phyloP scores from a whole-genome alignment of 2,888 invertebrate genomes.

The Meta bourneti region DNA sequence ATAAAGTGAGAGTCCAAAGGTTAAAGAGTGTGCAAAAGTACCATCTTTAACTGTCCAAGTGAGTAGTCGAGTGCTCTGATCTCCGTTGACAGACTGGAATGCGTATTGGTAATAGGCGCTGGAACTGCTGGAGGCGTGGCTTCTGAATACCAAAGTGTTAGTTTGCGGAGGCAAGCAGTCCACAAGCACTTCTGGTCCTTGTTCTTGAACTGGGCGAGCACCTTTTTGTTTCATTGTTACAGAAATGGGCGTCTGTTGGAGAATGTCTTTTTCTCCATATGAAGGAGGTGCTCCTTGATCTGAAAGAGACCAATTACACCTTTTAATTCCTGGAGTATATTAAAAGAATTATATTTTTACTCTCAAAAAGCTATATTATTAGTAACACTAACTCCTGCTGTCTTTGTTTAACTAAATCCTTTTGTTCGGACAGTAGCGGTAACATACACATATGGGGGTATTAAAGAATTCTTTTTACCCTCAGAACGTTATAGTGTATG shows the following conservation, averaged over 20 bases:
- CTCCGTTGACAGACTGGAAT: conserved; percentile 67
- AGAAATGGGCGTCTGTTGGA: conserved; percentile 48
- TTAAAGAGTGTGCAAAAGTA: background rate
- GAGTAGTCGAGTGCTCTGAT: conserved; percentile 66
- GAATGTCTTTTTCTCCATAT: conserved; percentile 1
- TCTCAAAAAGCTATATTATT: too few species aligned
- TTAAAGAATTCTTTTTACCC: too few species aligned
- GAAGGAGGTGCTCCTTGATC: background rate
- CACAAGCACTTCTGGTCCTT: background rate
- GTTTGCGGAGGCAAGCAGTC: conserved; percentile 67
- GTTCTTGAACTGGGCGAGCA: conserved; percentile 2
- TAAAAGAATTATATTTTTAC: too few species aligned
- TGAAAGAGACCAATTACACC: background rate
- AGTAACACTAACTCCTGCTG: too few species aligned
- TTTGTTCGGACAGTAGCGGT: too few species aligned
- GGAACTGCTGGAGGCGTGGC: conserved; percentile 70
- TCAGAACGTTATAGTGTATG: too few species aligned
- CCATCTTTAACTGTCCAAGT: conserved; percentile 76
- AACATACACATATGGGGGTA: too few species aligned
- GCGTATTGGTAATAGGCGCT: conserved; percentile 76
- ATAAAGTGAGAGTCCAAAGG: too few species aligned
- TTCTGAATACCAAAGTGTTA: conserved; percentile 73
- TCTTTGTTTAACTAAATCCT: too few species aligned
- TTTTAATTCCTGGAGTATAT: too few species aligned
- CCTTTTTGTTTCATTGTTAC: conserved; percentile 44